These are phyloP conservation scores for Pollenia griseotomentosa DNA, from an alignment of 2,888 invertebrate genomes.

Conservation along the genomic window DNA sequence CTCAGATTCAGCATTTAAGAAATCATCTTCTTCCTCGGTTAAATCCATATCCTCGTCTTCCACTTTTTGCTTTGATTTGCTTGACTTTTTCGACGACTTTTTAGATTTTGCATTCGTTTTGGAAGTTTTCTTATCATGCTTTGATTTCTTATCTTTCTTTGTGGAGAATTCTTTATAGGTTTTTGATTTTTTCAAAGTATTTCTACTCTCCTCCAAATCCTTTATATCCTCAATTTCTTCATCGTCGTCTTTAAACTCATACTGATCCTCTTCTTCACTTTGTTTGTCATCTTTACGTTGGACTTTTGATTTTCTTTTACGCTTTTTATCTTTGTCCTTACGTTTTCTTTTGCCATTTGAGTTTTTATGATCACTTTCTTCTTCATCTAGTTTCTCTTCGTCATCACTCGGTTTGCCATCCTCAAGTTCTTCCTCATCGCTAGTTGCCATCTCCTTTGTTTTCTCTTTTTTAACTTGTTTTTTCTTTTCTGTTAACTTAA, in stretches of 20 bases:
- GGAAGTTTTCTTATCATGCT: constrained; percentile 60
- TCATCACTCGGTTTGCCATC: constrained; percentile 77
- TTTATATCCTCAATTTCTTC: constrained; percentile 50
- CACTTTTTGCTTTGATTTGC: constrained; percentile 71
- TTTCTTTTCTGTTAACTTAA: constrained; percentile 67
- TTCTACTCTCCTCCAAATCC: constrained; percentile 63
- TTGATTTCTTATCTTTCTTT: constrained; percentile 65
- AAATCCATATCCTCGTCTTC: constrained; percentile 68
- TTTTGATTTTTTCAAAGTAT: constrained; percentile 65
- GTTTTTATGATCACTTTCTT: constrained; percentile 74
- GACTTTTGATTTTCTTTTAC: constrained; percentile 81
- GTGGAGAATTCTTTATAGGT: constrained; percentile 40
- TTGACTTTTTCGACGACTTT: constrained; percentile 69
- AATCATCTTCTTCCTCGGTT: constrained; percentile 75
- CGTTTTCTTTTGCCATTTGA: constrained; percentile 83
- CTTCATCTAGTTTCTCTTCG: constrained; percentile 62
- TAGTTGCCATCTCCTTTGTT: constrained; percentile 77
- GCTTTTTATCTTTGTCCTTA: constrained; percentile 83
- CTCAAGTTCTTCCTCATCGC: constrained; percentile 68
- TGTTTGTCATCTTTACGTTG: constrained; percentile 75
- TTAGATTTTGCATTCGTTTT: constrained; percentile 63
- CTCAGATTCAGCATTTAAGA: constrained; percentile 72
- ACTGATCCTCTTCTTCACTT: constrained; percentile 67
- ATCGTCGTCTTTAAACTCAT: constrained; percentile 66
- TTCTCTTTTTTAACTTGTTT: constrained; percentile 69